Evolutionary conservation across 2,113 vertebrate genomes (phyloP).

Genomic region (Neolamprologus modestus): DNA sequence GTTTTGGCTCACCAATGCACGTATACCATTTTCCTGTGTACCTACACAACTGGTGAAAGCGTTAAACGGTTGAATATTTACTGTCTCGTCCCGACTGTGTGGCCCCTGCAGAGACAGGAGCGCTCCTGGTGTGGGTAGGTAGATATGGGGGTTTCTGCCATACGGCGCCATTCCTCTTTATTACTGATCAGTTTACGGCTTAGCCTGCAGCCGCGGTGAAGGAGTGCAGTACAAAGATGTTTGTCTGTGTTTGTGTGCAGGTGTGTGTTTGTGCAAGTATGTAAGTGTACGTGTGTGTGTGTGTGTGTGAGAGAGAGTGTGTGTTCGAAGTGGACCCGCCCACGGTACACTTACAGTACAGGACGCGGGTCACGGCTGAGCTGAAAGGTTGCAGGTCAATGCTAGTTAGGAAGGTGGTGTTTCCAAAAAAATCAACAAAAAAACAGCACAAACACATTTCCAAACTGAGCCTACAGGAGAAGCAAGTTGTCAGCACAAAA

Average conservation of each 20-base stretch:
- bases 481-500: slow-evolving; percentile 65
- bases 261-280: not conserved
- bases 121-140: slow-evolving; percentile 79
- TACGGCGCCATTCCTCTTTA: slow-evolving; percentile 88
- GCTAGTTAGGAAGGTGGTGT: slow-evolving; percentile 60
- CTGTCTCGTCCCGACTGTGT: slow-evolving; percentile 97
- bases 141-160: slow-evolving; percentile 53
- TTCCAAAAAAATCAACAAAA: slow-evolving; percentile 44
- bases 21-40: slow-evolving; percentile 97
- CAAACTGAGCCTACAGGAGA: slow-evolving; percentile 63
- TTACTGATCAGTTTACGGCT: slow-evolving; percentile 52
- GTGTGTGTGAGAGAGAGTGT: not conserved
- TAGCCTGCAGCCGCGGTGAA: slow-evolving; percentile 22
- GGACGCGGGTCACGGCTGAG: slow-evolving; percentile 52
- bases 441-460: slow-evolving; percentile 42
- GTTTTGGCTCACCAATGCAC: slow-evolving; percentile 98
- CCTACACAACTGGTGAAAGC: slow-evolving; percentile 97
- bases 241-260: not conserved
- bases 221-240: slow-evolving; percentile 17
- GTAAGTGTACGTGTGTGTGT: not conserved
- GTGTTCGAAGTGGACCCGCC: slow-evolving; percentile 36
- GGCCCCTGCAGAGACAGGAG: slow-evolving; percentile 93
- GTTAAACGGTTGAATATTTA: slow-evolving; percentile 99
- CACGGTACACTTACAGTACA: slow-evolving; percentile 65
- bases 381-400: slow-evolving; percentile 60